Evolutionary conservation across 1,140 invertebrate genomes (phyloP).

Genomic region (Homarus americanus): DNA sequence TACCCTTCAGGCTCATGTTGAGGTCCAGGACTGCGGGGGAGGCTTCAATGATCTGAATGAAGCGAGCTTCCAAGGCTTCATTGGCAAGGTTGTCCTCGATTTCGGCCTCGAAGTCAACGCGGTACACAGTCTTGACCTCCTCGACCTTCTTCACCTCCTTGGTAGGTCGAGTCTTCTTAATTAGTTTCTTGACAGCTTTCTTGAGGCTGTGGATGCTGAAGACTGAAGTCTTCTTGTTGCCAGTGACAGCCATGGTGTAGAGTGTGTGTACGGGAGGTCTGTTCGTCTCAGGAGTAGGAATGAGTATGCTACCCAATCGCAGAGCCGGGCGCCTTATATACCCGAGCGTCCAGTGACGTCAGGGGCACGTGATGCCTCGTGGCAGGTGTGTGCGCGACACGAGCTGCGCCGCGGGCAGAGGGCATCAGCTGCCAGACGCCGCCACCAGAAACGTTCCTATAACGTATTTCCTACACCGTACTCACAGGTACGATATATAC

Average conservation of each 20-base stretch:
- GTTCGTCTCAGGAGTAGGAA: slow-evolving; percentile 49
- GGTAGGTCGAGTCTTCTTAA: slow-evolving; percentile 56
- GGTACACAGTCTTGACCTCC: slow-evolving; percentile 16
- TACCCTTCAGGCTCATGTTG: slow-evolving; percentile 66
- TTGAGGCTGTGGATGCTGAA: slow-evolving; percentile 71
- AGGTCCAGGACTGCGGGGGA: slow-evolving; percentile 67
- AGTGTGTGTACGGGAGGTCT: slow-evolving; percentile 2
- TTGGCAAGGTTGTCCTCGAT: slow-evolving; percentile 76
- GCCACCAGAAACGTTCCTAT: neutral
- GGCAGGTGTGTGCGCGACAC: slow-evolving; percentile 75
- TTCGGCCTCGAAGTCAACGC: slow-evolving; percentile 71
- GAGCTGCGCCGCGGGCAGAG: slow-evolving; percentile 70
- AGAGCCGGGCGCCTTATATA: slow-evolving; percentile 49
- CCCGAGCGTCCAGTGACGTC: slow-evolving; percentile 63
- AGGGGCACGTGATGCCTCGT: slow-evolving; percentile 75
- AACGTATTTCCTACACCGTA: neutral
- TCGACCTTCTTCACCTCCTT: slow-evolving; percentile 57
- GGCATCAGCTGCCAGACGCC: slow-evolving; percentile 2
- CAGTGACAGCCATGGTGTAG: slow-evolving; percentile 54
- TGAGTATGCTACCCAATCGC: slow-evolving; percentile 62
- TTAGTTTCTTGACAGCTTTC: slow-evolving; percentile 69
- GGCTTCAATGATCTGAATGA: slow-evolving; percentile 74
- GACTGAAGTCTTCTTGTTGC: slow-evolving; percentile 57
- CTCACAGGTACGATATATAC: neutral
- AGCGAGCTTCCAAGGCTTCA: slow-evolving; percentile 75